phyloP scores from a whole-genome alignment of 1,140 invertebrate species.

The Camponotus floridanus region DNA sequence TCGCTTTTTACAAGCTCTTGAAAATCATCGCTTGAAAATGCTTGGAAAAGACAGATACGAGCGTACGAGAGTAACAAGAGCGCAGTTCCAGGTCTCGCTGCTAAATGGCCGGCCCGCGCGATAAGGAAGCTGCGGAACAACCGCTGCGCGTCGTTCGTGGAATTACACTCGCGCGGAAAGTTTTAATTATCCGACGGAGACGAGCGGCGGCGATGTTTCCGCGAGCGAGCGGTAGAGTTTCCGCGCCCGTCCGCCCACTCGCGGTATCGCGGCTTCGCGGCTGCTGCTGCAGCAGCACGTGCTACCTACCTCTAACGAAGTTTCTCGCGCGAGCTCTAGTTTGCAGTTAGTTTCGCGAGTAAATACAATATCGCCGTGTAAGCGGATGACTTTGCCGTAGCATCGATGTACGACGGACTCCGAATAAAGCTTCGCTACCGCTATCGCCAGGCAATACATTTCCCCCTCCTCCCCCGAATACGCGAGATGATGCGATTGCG shows the following conservation, averaged over 20 bases:
- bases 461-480: not conserved
- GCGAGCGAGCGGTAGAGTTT: constrained; percentile 40
- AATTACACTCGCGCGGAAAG: constrained; percentile 67
- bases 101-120: constrained; percentile 45
- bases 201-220: constrained; percentile 36
- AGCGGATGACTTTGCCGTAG: constrained; percentile 60
- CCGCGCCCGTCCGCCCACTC: constrained; percentile 9
- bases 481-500: constrained; percentile 8
- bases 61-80: not conserved
- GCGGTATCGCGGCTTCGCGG: constrained; percentile 60
- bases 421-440: constrained; percentile 45
- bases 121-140: constrained; percentile 56
- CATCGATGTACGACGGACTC: constrained; percentile 21
- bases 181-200: constrained; percentile 72
- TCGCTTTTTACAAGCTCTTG: not conserved
- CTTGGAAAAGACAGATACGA: not conserved
- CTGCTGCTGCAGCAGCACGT: constrained; percentile 47
- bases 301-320: constrained; percentile 63
- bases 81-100: constrained; percentile 41
- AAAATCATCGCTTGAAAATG: constrained; percentile 11
- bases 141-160: constrained; percentile 44
- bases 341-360: constrained; percentile 66
- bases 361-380: constrained; percentile 70
- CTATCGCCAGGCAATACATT: constrained; percentile 1
- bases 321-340: constrained; percentile 61